phyloP scores from a whole-genome alignment of 2,888 invertebrate genomes.

The Drosophila buzzatii region DNA sequence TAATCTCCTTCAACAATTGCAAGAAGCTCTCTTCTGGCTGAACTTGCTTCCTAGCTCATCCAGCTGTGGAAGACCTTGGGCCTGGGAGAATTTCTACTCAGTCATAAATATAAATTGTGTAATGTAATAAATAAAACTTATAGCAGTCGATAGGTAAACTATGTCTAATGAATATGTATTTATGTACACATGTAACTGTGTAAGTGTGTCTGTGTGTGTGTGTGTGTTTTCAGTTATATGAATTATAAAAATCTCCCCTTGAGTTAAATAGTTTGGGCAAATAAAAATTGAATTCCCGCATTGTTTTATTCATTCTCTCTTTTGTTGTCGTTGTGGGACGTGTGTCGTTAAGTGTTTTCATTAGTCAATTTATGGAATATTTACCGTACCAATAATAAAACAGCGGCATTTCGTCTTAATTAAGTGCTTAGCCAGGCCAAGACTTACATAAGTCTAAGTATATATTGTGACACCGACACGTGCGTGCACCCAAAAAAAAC shows the following conservation, averaged over 20 bases:
- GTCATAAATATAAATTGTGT: conserved; percentile 3
- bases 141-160: conserved; percentile 9
- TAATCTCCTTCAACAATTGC: background rate
- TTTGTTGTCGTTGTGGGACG: conserved; percentile 50
- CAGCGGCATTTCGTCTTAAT: conserved; percentile 80
- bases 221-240: conserved; percentile 2
- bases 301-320: conserved; percentile 55
- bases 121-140: conserved; percentile 5
- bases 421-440: conserved; percentile 63
- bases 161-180: background rate
- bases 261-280: conserved; percentile 49
- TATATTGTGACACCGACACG: conserved; percentile 43
- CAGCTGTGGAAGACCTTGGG: background rate
- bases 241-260: conserved; percentile 44
- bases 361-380: conserved; percentile 74
- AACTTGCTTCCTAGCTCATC: too few species aligned
- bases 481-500: conserved; percentile 33
- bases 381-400: conserved; percentile 75
- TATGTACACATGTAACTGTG: too few species aligned
- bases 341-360: conserved; percentile 77
- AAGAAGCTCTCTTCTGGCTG: background rate
- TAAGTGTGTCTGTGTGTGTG: too few species aligned
- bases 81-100: background rate
- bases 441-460: conserved; percentile 16
- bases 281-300: conserved; percentile 75